phyloP scores from a whole-genome alignment of 1,140 invertebrate species.

The Drosophila parvula region DNA sequence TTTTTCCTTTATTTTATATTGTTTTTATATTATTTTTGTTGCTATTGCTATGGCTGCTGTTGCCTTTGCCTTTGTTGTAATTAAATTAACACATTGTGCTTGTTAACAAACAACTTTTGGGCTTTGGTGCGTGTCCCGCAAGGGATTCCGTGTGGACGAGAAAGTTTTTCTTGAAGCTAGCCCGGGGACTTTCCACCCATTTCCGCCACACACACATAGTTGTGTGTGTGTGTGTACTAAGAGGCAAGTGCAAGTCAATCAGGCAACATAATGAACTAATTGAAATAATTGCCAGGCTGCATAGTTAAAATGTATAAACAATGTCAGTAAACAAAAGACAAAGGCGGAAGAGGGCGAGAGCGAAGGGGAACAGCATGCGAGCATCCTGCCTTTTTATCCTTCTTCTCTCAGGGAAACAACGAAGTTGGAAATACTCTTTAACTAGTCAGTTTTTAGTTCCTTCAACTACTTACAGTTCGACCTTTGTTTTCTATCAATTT shows the following conservation, averaged over 20 bases:
- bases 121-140: slow-evolving; percentile 34
- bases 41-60: not conserved
- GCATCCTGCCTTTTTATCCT: not conserved
- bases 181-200: slow-evolving; percentile 7
- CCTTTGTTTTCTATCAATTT: too few species aligned
- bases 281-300: slow-evolving; percentile 71
- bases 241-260: slow-evolving; percentile 61
- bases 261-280: slow-evolving; percentile 73
- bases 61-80: slow-evolving; percentile 37
- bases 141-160: slow-evolving; percentile 28
- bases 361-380: slow-evolving; percentile 7
- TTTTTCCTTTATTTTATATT: not conserved
- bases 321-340: slow-evolving; percentile 40
- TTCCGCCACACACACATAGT: slow-evolving; percentile 19
- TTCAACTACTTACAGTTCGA: too few species aligned
- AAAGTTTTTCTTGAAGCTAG: slow-evolving; percentile 32
- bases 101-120: slow-evolving; percentile 55
- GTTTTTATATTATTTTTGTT: not conserved
- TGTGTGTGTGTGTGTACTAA: slow-evolving; percentile 10
- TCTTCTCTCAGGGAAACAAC: too few species aligned
- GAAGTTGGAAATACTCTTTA: not conserved
- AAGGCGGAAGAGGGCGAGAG: too few species aligned
- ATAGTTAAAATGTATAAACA: slow-evolving; percentile 72
- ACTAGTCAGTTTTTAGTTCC: too few species aligned
- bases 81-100: slow-evolving; percentile 60